Percentiles rank a stretch among this genome's conserved stretches.
Conservation (phyloP, 2,113 vertebrate genomes). For the Cheirogaleus medius region DNA sequence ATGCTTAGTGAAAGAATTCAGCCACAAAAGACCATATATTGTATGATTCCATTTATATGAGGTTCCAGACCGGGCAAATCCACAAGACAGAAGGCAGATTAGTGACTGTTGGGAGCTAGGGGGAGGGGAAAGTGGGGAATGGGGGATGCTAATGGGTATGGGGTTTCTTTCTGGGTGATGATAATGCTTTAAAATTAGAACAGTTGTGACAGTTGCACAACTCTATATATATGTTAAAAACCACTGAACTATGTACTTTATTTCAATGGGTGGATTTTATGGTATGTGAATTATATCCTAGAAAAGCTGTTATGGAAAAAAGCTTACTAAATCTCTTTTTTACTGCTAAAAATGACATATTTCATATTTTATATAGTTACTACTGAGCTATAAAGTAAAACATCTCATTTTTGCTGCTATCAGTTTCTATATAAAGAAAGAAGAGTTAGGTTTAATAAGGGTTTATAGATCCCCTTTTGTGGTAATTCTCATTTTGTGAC, state of each 20-base stretch:
- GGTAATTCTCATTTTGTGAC: not conserved
- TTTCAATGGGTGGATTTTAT: not conserved
- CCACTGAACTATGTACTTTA: not conserved
- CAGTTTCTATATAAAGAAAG: not conserved
- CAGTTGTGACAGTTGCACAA: accelerated
- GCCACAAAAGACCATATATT: not conserved
- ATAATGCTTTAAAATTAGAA: not conserved
- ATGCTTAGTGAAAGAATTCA: not conserved
- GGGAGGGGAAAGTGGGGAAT: no score
- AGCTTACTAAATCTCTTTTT: not conserved
- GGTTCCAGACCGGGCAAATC: not conserved
- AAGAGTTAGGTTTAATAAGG: not conserved
- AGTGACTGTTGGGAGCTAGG: not conserved
- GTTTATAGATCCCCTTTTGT: not conserved
- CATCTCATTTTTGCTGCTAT: not conserved
- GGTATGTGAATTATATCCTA: not conserved
- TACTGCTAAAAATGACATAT: not conserved
- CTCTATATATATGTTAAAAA: not conserved
- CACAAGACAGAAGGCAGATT: not conserved
- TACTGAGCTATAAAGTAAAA: not conserved
- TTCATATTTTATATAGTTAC: not conserved
- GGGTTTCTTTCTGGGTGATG: not conserved
- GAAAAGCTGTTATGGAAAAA: not conserved
- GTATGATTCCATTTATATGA: not conserved
- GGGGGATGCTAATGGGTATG: accelerated